These are phyloP conservation scores for Phalacrocorax aristotelis DNA, from an alignment of 2,113 vertebrate species.

Conservation along the genomic window DNA sequence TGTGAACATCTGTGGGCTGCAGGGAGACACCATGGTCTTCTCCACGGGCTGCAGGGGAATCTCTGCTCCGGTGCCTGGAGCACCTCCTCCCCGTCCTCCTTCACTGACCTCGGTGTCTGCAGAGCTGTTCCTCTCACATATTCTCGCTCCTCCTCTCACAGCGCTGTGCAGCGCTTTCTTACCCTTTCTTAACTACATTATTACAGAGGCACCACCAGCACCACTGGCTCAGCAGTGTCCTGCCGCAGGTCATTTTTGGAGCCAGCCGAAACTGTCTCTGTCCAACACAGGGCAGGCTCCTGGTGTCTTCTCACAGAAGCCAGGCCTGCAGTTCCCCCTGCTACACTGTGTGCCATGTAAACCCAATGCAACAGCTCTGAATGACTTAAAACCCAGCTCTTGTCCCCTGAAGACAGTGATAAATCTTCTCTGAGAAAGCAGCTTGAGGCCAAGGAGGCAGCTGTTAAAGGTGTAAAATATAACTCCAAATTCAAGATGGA, in stretches of 20 bases:
- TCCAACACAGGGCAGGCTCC: background rate
- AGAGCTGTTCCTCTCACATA: background rate
- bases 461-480: background rate
- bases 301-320: background rate
- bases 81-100: background rate
- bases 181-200: rapidly evolving
- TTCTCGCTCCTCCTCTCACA: background rate
- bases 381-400: background rate
- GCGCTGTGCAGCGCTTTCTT: rapidly evolving
- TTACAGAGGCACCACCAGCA: background rate
- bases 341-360: background rate
- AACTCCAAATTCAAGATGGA: background rate
- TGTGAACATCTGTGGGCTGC: background rate
- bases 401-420: background rate
- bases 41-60: background rate
- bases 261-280: rapidly evolving
- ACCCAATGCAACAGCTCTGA: background rate
- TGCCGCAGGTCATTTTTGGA: rapidly evolving
- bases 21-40: background rate
- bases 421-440: background rate
- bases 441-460: background rate
- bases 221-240: too few species aligned
- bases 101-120: background rate
- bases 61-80: background rate
- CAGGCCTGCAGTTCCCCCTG: too few species aligned